Percentiles rank a stretch among this genome's conserved stretches.
These are phyloP conservation scores for Masnerella sp. DNA, from an alignment of 2,888 invertebrate species.

Conservation along the genomic window DNA sequence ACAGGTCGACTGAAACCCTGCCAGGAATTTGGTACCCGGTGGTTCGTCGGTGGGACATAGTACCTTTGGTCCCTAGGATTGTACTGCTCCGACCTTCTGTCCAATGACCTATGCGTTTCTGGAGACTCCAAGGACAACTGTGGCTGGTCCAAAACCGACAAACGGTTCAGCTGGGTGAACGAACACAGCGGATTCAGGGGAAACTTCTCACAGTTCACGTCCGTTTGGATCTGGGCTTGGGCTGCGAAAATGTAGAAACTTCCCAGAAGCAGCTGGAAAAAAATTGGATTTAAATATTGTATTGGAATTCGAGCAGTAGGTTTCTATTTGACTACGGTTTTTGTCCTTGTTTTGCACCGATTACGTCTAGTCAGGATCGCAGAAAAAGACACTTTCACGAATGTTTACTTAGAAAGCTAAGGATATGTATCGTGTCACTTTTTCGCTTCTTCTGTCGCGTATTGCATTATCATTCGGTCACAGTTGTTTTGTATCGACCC, in stretches of 20 bases:
- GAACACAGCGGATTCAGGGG: conserved; percentile 42
- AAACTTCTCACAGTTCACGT: conserved; percentile 33
- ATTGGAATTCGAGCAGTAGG: too few relatives aligned
- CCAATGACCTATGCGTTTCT: conserved; percentile 2
- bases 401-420: conserved; percentile 55
- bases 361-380: conserved; percentile 30
- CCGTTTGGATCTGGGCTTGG: conserved; percentile 42
- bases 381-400: conserved; percentile 53
- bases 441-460: conserved; percentile 45
- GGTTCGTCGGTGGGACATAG: neutral
- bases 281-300: too few relatives aligned
- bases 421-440: conserved; percentile 49
- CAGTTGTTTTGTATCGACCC: conserved; percentile 47
- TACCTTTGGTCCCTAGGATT: conserved; percentile 8
- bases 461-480: conserved; percentile 55
- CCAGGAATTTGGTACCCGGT: neutral
- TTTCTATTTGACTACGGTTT: conserved; percentile 21
- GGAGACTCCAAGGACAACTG: neutral
- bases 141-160: conserved; percentile 5
- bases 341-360: conserved; percentile 19
- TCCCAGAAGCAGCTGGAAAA: conserved; percentile 57
- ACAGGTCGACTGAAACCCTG: conserved; percentile 6
- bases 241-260: conserved; percentile 55
- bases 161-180: conserved; percentile 8
- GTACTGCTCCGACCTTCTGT: conserved; percentile 8